phyloP scores from a whole-genome alignment of 2,888 invertebrate species.

The Oxyteleia sp. region DNA sequence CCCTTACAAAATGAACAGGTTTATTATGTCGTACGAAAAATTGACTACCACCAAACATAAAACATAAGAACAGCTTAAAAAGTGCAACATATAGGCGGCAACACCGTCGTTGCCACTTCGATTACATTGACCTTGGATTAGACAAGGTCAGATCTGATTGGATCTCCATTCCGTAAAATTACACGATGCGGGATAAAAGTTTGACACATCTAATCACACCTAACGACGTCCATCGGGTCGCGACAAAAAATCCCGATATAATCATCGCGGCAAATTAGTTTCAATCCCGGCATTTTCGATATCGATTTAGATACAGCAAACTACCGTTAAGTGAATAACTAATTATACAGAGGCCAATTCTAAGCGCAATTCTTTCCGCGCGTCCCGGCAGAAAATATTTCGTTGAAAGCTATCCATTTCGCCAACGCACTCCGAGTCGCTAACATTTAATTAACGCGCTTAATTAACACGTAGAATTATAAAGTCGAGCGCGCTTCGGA shows the following conservation, averaged over 20 bases:
- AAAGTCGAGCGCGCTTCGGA: slow-evolving; percentile 43
- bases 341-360: slow-evolving; percentile 29
- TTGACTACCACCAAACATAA: too few relatives aligned
- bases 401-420: slow-evolving; percentile 34
- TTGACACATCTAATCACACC: slow-evolving; percentile 51
- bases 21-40: too few relatives aligned
- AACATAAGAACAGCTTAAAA: too few relatives aligned
- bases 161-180: slow-evolving; percentile 42
- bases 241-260: slow-evolving; percentile 15
- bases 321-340: slow-evolving; percentile 55
- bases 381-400: slow-evolving; percentile 25
- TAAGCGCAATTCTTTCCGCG: slow-evolving; percentile 4
- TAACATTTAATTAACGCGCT: slow-evolving; percentile 44
- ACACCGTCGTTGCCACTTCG: slow-evolving; percentile 7
- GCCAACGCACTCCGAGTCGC: slow-evolving; percentile 19
- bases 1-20: too few relatives aligned
- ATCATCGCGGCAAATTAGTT: slow-evolving; percentile 39
- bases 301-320: slow-evolving; percentile 58
- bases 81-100: slow-evolving; percentile 22
- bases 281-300: slow-evolving; percentile 37
- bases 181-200: slow-evolving; percentile 21
- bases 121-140: slow-evolving; percentile 48
- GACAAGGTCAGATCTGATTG: slow-evolving; percentile 45
- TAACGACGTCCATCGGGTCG: slow-evolving; percentile 37
- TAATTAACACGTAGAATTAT: slow-evolving; percentile 58